Base-by-base conservation (phyloP, 2,888 invertebrate species). In the Dorcus hopei region DNA sequence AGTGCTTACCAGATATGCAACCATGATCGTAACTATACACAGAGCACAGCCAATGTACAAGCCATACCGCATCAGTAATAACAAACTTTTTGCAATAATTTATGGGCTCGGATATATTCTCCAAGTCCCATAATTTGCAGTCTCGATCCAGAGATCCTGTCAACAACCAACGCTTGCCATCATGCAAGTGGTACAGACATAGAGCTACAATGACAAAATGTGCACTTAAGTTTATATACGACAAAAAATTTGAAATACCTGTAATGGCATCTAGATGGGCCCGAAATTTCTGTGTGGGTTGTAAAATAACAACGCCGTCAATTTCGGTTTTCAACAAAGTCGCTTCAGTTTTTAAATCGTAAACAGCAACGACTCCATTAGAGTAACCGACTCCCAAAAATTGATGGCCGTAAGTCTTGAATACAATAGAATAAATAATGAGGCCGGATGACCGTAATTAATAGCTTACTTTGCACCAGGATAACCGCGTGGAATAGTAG, bases 61-160 rank as follows among this genome's bases (percentile, higher is more conserved):
- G 64, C 83, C 84, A 85, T 43, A 76, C 67, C 6, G 81, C 81
- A 67, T 82, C 80, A 0, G 78, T 76, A n/a, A 81, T 71, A 9
- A 80, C 69, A 45, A 79, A 79, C 58, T 77, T 79, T 62, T 77
- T 80, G 3, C 66, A 45, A n/a, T 61, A 62, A 38, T 67, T 72
- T 26, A 81, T 70, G 1, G 82, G 80, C 38, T 67, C 69, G 23
- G 66, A 72, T 41, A 74, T 70, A 62, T 81, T 77, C 51, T 80
- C 75, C 53, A 89, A 82, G 73, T 91, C 87, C 90, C 90, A 91
- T 56, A 88, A 82, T 76, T 86, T 87, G 23, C 85, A 81, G 55
- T 81, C 80, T 47, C 87, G 85, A 73, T 91, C 90, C 41, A 83
- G 77, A 6, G 87, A 85, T 1, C 85, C 85, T 0, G 88, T 86